Conservation (phyloP, 1,140 invertebrate species). For the Hylaeus anthracinus region DNA sequence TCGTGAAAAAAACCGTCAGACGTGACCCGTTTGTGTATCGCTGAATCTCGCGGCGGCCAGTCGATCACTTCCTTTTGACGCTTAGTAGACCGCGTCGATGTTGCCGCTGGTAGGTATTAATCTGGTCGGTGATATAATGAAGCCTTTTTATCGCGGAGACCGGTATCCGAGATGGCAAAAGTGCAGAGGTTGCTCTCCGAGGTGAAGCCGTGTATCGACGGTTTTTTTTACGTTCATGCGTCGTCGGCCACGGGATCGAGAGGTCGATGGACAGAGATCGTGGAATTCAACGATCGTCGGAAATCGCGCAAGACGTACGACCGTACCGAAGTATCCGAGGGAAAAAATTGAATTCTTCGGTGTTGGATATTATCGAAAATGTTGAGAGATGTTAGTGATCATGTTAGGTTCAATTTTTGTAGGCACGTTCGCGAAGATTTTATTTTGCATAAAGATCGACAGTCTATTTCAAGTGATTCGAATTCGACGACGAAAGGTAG, state of each 20-base stretch:
- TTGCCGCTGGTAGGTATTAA: conserved; percentile 36
- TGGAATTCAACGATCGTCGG: conserved; percentile 62
- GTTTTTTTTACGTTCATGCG: conserved; percentile 56
- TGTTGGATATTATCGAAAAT: too few relatives aligned
- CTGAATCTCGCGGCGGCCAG: not conserved
- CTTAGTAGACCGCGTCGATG: conserved; percentile 31
- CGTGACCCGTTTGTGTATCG: conserved; percentile 6
- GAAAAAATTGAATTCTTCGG: too few relatives aligned
- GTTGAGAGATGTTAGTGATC: too few relatives aligned
- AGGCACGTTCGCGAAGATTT: too few relatives aligned
- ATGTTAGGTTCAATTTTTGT: too few relatives aligned
- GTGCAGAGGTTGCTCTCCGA: conserved; percentile 53
- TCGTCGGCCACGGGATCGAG: conserved; percentile 57
- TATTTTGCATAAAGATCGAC: too few relatives aligned
- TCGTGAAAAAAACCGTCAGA: not conserved
- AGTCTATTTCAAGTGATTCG: too few relatives aligned
- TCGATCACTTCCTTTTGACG: conserved; percentile 28
- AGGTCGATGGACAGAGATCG: conserved; percentile 62
- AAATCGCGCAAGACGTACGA: conserved; percentile 9
- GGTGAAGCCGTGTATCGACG: conserved; percentile 48
- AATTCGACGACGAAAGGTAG: too few relatives aligned
- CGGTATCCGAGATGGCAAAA: conserved; percentile 54
- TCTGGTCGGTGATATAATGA: conserved; percentile 49
- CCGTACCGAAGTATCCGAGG: too few relatives aligned
- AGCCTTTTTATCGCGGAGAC: conserved; percentile 52